Conservation (phyloP, 2,888 invertebrate genomes). For the Chydorus sphaericus region DNA sequence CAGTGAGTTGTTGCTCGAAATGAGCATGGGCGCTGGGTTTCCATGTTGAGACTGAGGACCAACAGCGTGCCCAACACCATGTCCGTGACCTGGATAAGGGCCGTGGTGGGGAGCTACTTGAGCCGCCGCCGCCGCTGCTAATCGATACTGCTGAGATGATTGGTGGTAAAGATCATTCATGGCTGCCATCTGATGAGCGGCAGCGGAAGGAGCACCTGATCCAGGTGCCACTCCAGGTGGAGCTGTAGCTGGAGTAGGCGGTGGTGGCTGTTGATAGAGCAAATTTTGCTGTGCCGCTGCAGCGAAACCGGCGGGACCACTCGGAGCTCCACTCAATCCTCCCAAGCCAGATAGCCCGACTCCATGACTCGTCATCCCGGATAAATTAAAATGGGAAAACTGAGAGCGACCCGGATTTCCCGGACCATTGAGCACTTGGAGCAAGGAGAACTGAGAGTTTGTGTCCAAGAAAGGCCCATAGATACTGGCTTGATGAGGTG, state of each 20-base stretch:
- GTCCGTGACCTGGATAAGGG: conserved; percentile 49
- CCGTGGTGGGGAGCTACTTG: too few relatives aligned
- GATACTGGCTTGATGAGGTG: conserved; percentile 50
- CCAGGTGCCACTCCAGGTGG: conserved; percentile 10
- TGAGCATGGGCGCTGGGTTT: conserved; percentile 63
- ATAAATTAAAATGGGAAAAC: conserved; percentile 54
- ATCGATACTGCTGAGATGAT: conserved; percentile 42
- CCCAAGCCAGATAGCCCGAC: conserved; percentile 23
- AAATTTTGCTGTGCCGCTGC: conserved; percentile 25
- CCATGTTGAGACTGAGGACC: conserved; percentile 69
- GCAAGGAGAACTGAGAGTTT: conserved; percentile 24
- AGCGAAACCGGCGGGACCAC: neutral
- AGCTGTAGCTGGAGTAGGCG: conserved; percentile 28
- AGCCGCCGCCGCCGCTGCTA: too few relatives aligned
- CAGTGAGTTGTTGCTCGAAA: conserved; percentile 75
- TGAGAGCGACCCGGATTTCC: conserved; percentile 58
- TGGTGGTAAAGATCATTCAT: conserved; percentile 46
- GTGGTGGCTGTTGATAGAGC: conserved; percentile 40
- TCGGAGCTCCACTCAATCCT: neutral
- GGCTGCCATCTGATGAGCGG: conserved; percentile 44
- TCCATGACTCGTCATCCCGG: conserved; percentile 22
- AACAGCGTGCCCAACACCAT: too few relatives aligned
- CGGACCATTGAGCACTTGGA: conserved; percentile 10
- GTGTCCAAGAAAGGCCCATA: conserved; percentile 69
- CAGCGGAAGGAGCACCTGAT: conserved; percentile 27